Evolutionary conservation across 1,140 invertebrate species (phyloP).

Genomic region (Potamilus streckersoni): DNA sequence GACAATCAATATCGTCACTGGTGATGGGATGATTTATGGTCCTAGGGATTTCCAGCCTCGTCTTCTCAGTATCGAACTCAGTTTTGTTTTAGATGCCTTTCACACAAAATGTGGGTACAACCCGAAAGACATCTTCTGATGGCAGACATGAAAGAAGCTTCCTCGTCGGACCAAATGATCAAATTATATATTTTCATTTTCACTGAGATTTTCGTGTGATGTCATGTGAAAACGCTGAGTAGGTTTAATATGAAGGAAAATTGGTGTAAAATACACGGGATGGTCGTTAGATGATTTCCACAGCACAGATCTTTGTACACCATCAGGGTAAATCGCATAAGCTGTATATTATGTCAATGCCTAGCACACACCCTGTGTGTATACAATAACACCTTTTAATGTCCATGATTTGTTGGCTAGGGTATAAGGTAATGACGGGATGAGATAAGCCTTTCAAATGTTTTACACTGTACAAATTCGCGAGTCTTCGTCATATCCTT

Average conservation of each 20-base stretch:
- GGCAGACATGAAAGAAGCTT: not conserved
- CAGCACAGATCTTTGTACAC: conserved; percentile 9
- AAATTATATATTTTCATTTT: not conserved
- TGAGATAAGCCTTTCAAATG: conserved; percentile 1
- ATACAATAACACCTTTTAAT: conserved; percentile 7
- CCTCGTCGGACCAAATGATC: not conserved
- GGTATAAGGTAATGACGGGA: conserved; percentile 10
- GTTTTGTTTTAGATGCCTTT: conserved; percentile 6
- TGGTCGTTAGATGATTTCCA: conserved; percentile 4
- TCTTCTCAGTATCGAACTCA: not conserved
- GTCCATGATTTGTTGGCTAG: conserved; percentile 7
- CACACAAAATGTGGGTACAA: conserved; percentile 8
- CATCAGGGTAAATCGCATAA: conserved; percentile 8
- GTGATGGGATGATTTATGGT: no score
- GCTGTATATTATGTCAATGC: conserved; percentile 16
- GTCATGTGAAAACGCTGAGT: conserved; percentile 11
- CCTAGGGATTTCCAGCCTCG: not conserved
- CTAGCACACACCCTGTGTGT: not conserved
- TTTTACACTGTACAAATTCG: conserved; percentile 9
- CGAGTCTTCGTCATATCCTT: conserved; percentile 15
- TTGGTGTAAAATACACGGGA: conserved; percentile 12
- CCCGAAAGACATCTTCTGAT: not conserved
- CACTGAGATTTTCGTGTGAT: conserved; percentile 7
- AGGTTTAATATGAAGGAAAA: conserved; percentile 3
- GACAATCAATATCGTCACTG: no score